These are phyloP conservation scores for Macrosteles quadrilineatus DNA, from an alignment of 1,140 invertebrate species.

Conservation along the genomic window DNA sequence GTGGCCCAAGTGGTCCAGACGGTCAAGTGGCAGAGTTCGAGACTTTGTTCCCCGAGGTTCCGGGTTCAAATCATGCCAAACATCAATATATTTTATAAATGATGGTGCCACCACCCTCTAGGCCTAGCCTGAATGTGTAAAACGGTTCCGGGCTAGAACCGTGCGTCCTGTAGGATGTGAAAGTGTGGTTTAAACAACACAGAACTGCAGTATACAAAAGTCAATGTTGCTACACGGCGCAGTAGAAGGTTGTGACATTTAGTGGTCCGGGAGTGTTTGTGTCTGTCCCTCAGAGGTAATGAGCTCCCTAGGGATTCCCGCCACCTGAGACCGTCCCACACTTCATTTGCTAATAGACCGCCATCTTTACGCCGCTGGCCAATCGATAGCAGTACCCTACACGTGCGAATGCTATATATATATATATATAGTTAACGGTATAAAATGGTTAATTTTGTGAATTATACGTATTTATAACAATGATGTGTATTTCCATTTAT, in stretches of 20 bases:
- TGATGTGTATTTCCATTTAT: not conserved
- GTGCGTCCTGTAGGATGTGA: no score
- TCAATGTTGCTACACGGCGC: not conserved
- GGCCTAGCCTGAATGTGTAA: no score
- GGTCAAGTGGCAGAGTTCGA: no score
- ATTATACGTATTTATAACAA: not conserved
- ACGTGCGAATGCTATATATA: not conserved
- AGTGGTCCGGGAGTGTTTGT: not conserved
- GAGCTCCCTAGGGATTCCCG: constrained; percentile 9
- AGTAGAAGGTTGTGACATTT: constrained; percentile 4
- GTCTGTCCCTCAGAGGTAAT: not conserved
- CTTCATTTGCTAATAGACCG: constrained; percentile 14
- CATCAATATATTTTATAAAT: no score
- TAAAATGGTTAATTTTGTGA: not conserved
- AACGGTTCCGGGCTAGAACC: no score
- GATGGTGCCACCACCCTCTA: no score
- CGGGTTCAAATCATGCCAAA: no score
- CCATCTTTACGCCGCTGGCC: constrained; percentile 5
- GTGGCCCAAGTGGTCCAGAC: no score
- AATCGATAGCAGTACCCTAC: not conserved
- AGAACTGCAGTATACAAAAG: no score
- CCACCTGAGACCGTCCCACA: constrained; percentile 9
- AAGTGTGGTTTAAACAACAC: no score
- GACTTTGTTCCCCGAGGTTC: no score
- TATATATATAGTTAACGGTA: not conserved